These are phyloP conservation scores for Chaitophorus viminalis DNA, from an alignment of 2,888 invertebrate genomes.

Conservation along the genomic window DNA sequence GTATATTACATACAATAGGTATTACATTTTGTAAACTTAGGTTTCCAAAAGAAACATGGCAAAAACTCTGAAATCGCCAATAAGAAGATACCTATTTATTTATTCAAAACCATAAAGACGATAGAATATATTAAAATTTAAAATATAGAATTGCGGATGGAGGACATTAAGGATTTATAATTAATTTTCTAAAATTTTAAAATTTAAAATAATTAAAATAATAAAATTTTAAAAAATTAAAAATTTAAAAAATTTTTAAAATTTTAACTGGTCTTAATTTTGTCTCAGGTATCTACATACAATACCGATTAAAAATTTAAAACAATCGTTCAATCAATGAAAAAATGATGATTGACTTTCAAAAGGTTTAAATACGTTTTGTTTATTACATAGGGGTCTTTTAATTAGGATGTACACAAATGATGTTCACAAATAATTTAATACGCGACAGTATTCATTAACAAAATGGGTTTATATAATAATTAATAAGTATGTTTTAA, in stretches of 20 bases:
- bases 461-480: not conserved
- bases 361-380: conserved; percentile 31
- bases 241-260: no score
- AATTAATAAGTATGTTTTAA: conserved; percentile 10
- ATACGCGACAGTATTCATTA: conserved; percentile 18
- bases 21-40: not conserved
- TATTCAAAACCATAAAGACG: not conserved
- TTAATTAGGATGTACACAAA: conserved; percentile 60
- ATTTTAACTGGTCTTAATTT: conserved; percentile 9
- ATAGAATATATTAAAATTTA: not conserved
- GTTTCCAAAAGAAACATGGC: not conserved
- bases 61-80: not conserved
- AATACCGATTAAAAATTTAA: conserved; percentile 7
- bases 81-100: not conserved
- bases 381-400: conserved; percentile 40
- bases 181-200: not conserved
- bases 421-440: conserved; percentile 57
- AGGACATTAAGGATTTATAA: not conserved
- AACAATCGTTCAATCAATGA: conserved; percentile 1
- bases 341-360: conserved; percentile 19
- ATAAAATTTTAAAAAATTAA: no score
- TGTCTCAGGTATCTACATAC: conserved; percentile 2
- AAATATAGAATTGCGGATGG: not conserved
- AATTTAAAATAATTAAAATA: no score
- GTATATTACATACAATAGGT: not conserved